Evolutionary conservation across 1,140 invertebrate genomes (phyloP), one percentile per base, ranked within the genome.

Genomic region (Drosophila lacertosa): DNA sequence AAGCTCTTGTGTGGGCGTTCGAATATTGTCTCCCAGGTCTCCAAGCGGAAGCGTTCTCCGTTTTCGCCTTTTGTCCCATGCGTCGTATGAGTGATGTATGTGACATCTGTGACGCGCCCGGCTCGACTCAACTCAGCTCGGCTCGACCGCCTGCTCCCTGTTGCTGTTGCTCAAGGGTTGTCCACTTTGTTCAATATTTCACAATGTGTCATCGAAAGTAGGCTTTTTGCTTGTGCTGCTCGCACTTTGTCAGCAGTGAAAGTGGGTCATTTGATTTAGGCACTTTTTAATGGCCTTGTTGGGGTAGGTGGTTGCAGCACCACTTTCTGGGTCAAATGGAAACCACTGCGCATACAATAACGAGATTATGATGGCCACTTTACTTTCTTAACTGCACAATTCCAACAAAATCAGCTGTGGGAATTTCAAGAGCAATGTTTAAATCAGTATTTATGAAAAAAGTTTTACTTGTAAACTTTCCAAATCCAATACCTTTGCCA

Each of bases 31-130:
- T 48, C 22, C n/a, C 51, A 33, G 60, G 40, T 71, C 18, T 16
- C 54, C 51, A 66, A 66, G 72, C 72, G 72, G 60, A 75, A 74
- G 65, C 40, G 29, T 71, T 66, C 37, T n/a, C n/a, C 7, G 64
- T 53, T 33, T 32, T n/a, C 26, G 39, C 44, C 71, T 68, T 67
- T 62, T 75, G 54, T 59, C 11, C 11, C 63, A 66, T 18, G 54
- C 24, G 55, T 59, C 64, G 69, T 72, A 72, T 72, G 65, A 74
- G 74, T 77, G 71, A 74, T 65, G 66, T 70, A 74, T 77, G 74
- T 76, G 73, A 76, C 69, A 73, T 62, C 39, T 65, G 37, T 51
- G 53, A 59, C 55, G 39, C 53, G 26, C 9, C 13, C 39, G 59
- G 10, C 40, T 60, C 48, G 20, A 11, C 20, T 16, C 32, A 42